Evolutionary conservation across 1,140 invertebrate species (phyloP).

Genomic region (Stegodyphus dumicola): DNA sequence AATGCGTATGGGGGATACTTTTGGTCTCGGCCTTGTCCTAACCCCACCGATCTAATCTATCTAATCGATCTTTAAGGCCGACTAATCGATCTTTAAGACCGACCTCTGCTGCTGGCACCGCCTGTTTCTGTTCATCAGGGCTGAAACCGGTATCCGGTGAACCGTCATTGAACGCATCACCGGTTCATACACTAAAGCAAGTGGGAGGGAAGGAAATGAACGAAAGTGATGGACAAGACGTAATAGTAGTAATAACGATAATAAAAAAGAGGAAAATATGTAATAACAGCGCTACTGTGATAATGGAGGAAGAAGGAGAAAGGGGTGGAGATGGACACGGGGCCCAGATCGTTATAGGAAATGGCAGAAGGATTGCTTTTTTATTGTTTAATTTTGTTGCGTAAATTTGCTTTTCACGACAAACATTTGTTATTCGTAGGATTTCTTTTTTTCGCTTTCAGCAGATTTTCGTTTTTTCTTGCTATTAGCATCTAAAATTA

Average conservation of each 20-base stretch:
- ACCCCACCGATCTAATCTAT: too few relatives aligned
- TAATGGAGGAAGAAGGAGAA: not conserved
- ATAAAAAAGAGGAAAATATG: constrained; percentile 41
- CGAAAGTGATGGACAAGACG: constrained; percentile 52
- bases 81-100: constrained; percentile 38
- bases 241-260: constrained; percentile 44
- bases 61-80: too few relatives aligned
- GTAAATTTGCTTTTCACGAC: too few relatives aligned
- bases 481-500: too few relatives aligned
- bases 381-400: too few relatives aligned
- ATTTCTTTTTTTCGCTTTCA: too few relatives aligned
- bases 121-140: constrained; percentile 47
- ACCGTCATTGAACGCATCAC: constrained; percentile 39
- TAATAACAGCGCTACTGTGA: constrained; percentile 11
- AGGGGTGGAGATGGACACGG: not conserved
- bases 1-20: constrained; percentile 23
- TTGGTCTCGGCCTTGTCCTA: constrained; percentile 9
- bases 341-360: constrained; percentile 15
- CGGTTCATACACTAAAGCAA: constrained; percentile 27
- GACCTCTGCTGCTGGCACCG: constrained; percentile 41
- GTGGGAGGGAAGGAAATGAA: constrained; percentile 22
- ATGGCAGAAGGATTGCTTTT: constrained; percentile 14
- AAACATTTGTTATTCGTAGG: too few relatives aligned
- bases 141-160: constrained; percentile 36
- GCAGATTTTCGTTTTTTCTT: too few relatives aligned